phyloP scores from a whole-genome alignment of 2,888 invertebrate species.

The Gonocerus acuteangulatus region DNA sequence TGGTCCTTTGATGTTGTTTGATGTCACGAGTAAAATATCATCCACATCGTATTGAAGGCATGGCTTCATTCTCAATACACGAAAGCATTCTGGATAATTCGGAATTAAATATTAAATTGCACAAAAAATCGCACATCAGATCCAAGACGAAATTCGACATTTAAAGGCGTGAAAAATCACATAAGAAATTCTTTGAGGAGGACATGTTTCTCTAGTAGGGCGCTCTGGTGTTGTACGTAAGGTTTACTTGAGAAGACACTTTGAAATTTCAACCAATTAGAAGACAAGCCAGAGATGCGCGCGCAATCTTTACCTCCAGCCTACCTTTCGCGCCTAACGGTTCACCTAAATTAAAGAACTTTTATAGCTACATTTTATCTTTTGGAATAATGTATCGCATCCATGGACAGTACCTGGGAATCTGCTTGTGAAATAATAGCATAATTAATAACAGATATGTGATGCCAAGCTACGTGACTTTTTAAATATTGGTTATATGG shows the following conservation, averaged over 20 bases:
- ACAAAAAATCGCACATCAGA: slow-evolving; percentile 5
- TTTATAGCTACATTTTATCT: too few species aligned
- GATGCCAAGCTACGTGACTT: too few species aligned
- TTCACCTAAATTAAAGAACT: neutral
- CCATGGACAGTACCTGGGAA: too few species aligned
- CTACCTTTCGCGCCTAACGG: slow-evolving; percentile 4
- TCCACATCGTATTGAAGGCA: slow-evolving; percentile 19
- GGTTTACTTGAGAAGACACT: slow-evolving; percentile 20
- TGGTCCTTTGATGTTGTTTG: slow-evolving; percentile 34
- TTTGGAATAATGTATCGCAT: too few species aligned
- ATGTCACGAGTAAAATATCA: slow-evolving; percentile 28
- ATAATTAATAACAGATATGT: too few species aligned
- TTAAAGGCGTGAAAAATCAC: slow-evolving; percentile 16
- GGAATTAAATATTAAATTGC: slow-evolving; percentile 7
- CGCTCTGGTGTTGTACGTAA: slow-evolving; percentile 25
- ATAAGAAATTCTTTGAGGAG: slow-evolving; percentile 1
- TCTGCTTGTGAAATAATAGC: too few species aligned
- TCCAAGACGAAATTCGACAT: neutral
- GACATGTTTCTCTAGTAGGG: slow-evolving; percentile 26
- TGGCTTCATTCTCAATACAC: slow-evolving; percentile 10
- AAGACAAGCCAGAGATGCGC: slow-evolving; percentile 9
- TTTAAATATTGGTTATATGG: too few species aligned
- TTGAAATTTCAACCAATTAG: slow-evolving; percentile 28
- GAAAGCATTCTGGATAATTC: slow-evolving; percentile 10
- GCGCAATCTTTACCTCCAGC: slow-evolving; percentile 12